Conservation (phyloP, 2,888 invertebrate species). For the Dicycla oo region DNA sequence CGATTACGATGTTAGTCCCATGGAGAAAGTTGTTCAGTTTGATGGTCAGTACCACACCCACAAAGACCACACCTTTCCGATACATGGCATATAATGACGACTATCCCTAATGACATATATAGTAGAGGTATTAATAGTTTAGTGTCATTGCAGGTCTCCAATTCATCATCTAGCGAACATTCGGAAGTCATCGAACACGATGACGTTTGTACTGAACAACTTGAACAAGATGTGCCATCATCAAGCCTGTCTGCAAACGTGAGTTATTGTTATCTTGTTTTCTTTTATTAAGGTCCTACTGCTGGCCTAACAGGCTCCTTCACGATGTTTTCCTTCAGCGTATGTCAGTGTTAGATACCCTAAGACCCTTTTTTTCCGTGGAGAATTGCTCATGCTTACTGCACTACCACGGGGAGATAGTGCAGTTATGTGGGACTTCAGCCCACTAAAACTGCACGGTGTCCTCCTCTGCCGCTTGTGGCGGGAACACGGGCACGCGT, state of each 20-base stretch:
- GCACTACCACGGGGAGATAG: too few relatives aligned
- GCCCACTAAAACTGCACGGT: too few relatives aligned
- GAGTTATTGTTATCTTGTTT: neutral
- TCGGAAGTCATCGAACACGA: constrained; percentile 18
- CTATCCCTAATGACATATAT: neutral
- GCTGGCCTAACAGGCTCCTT: too few relatives aligned
- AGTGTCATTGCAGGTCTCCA: constrained; percentile 50
- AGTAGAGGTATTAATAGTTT: neutral
- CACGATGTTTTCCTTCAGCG: too few relatives aligned
- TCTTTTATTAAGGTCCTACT: neutral
- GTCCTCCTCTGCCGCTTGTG: too few relatives aligned
- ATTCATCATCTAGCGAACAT: constrained; percentile 55
- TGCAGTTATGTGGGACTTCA: too few relatives aligned
- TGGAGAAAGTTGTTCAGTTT: too few relatives aligned
- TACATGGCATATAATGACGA: neutral
- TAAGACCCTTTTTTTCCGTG: too few relatives aligned
- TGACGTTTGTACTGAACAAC: neutral
- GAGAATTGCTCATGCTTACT: too few relatives aligned
- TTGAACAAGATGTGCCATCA: constrained; percentile 16
- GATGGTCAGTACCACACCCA: neutral
- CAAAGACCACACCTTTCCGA: neutral
- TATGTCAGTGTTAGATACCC: too few relatives aligned
- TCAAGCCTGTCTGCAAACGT: constrained; percentile 33
- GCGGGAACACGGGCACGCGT: too few relatives aligned
- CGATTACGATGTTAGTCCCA: neutral